These are phyloP conservation scores for Clarias macrocephalus DNA, from an alignment of 2,113 vertebrate genomes.

Conservation along the genomic window DNA sequence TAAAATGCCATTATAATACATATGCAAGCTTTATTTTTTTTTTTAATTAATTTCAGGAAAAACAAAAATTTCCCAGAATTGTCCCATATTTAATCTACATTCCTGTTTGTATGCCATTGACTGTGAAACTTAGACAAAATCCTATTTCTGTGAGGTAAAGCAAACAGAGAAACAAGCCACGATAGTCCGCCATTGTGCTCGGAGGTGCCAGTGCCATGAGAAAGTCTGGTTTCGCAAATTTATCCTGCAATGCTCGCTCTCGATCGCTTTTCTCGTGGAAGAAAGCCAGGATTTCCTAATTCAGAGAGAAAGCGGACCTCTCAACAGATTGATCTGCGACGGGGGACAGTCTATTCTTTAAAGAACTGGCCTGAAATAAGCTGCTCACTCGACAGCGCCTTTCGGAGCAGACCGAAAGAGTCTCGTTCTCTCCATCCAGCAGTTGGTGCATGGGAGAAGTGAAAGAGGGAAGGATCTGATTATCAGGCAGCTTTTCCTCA, in stretches of 20 bases:
- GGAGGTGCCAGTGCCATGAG: conserved; percentile 67
- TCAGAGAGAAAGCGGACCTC: conserved; percentile 68
- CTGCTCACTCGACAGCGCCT: conserved; percentile 49
- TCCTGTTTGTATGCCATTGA: conserved; percentile 38
- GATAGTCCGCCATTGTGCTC: conserved; percentile 65
- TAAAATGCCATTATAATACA: neutral
- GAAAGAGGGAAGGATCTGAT: conserved; percentile 28
- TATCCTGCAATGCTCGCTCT: conserved; percentile 61
- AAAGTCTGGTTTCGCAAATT: conserved; percentile 67
- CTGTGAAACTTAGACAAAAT: conserved; percentile 45
- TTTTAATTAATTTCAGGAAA: no score
- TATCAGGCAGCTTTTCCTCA: conserved; percentile 39
- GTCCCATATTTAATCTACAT: conserved; percentile 24
- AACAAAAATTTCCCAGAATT: neutral
- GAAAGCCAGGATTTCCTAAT: conserved; percentile 83
- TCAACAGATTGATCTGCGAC: conserved; percentile 78
- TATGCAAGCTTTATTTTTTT: neutral
- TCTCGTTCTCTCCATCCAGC: conserved; percentile 39
- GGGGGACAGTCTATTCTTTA: conserved; percentile 73
- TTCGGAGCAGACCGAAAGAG: conserved; percentile 41
- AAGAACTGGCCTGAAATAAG: conserved; percentile 53
- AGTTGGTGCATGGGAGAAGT: conserved; percentile 55
- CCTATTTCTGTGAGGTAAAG: conserved; percentile 59
- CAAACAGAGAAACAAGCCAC: conserved; percentile 57
- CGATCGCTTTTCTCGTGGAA: conserved; percentile 62